These are phyloP conservation scores for Pagrus major DNA, from an alignment of 2,113 vertebrate genomes.

Conservation along the genomic window DNA sequence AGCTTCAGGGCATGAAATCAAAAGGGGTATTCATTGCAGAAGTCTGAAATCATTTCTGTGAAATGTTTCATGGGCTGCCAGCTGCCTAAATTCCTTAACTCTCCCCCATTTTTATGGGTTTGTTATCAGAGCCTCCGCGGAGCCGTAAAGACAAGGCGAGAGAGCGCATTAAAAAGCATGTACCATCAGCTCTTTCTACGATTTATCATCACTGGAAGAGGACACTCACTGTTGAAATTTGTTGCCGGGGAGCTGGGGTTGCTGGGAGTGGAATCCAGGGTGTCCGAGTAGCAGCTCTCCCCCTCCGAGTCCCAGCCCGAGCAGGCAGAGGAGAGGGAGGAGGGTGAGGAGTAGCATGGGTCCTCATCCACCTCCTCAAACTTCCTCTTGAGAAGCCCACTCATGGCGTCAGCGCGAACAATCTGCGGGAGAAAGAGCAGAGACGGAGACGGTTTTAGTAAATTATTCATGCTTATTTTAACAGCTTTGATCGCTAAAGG, in stretches of 20 bases:
- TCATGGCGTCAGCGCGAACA: conserved; percentile 87
- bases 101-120: conserved; percentile 54
- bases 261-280: conserved; percentile 84
- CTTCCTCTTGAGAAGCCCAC: conserved; percentile 94
- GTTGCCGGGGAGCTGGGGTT: conserved; percentile 81
- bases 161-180: conserved; percentile 44
- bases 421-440: conserved; percentile 75
- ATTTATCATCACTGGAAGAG: conserved; percentile 26
- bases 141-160: conserved; percentile 54
- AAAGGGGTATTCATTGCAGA: conserved; percentile 71
- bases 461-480: background rate
- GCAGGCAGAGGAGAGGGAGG: conserved; percentile 88
- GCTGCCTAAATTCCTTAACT: conserved; percentile 70
- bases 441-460: conserved; percentile 34
- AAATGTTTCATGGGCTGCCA: conserved; percentile 73
- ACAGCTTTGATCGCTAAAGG: background rate
- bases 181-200: conserved; percentile 38
- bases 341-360: conserved; percentile 90
- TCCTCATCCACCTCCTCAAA: conserved; percentile 94
- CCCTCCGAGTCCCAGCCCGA: conserved; percentile 93
- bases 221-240: conserved; percentile 91
- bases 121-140: conserved; percentile 57
- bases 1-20: conserved; percentile 73
- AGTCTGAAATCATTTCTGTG: conserved; percentile 72
- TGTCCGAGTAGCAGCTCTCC: conserved; percentile 87